A percentile compares a stretch with the other conserved stretches of the same genome.
phyloP scores from a whole-genome alignment of 2,113 vertebrate species.

The Esox niger region DNA sequence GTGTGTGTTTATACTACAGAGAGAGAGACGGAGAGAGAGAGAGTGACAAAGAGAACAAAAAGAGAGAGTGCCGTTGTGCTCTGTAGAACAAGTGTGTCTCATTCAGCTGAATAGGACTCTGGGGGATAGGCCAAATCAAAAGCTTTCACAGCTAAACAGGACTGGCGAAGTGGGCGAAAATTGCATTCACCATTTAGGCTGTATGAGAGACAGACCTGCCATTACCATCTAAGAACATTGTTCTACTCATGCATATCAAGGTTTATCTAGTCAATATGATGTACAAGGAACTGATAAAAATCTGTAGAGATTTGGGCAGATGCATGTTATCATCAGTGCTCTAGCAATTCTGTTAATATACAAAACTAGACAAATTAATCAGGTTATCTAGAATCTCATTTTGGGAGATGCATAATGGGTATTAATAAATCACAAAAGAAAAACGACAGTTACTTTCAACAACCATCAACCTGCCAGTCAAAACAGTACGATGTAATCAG shows the following conservation, averaged over 20 bases:
- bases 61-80: slow-evolving; percentile 64
- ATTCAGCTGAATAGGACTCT: slow-evolving; percentile 70
- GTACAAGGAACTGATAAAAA: neutral
- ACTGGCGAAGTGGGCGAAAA: slow-evolving; percentile 59
- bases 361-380: too few species aligned
- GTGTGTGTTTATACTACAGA: neutral
- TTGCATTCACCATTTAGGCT: slow-evolving; percentile 53
- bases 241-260: neutral
- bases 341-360: too few species aligned
- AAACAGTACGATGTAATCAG: too few species aligned
- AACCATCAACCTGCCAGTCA: too few species aligned
- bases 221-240: neutral
- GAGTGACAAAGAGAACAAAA: neutral
- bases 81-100: slow-evolving; percentile 67
- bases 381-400: too few species aligned
- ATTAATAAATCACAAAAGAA: too few species aligned
- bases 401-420: too few species aligned
- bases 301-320: neutral
- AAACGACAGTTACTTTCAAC: too few species aligned
- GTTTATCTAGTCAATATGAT: neutral
- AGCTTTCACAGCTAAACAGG: slow-evolving; percentile 69
- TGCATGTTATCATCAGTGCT: too few species aligned
- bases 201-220: neutral
- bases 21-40: slow-evolving; percentile 28
- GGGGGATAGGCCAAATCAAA: slow-evolving; percentile 72